Percentiles rank a stretch among this genome's conserved stretches.
Evolutionary conservation across 2,797 vertebrate genomes (phyloP).

Genomic region (Clamator glandarius): DNA sequence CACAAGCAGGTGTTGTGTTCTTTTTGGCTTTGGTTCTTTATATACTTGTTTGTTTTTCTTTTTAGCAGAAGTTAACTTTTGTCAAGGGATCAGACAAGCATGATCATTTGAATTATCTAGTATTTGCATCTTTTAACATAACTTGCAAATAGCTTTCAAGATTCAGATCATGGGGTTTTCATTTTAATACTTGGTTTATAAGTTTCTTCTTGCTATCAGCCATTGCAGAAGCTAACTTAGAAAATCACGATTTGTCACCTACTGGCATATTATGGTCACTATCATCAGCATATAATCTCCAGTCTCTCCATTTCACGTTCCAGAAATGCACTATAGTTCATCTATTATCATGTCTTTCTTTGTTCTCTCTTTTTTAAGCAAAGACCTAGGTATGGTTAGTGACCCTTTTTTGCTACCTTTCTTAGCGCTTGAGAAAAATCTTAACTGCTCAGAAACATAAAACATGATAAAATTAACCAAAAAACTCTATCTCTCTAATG

Average conservation of each 20-base stretch:
- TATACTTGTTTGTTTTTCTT: too few relatives aligned
- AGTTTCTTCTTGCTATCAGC: neutral
- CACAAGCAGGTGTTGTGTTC: neutral
- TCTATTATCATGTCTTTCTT: neutral
- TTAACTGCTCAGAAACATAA: neutral
- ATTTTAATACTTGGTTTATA: neutral
- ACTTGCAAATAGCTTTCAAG: neutral
- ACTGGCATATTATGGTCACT: neutral
- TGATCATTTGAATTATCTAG: neutral
- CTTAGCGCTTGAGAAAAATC: neutral
- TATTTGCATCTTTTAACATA: neutral
- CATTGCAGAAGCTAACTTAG: neutral
- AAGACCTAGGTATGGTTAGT: neutral
- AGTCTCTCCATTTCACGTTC: neutral
- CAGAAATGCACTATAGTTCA: neutral
- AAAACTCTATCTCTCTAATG: neutral
- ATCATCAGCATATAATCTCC: neutral
- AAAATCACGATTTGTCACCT: neutral
- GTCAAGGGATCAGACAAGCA: neutral
- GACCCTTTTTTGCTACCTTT: neutral
- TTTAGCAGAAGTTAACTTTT: too few relatives aligned
- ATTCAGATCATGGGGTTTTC: neutral
- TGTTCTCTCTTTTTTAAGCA: neutral
- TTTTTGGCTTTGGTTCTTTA: neutral
- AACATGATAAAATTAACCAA: neutral